phyloP scores from a whole-genome alignment of 37 sponge, comb jelly and placozoan genomes.

The Dysidea cf. avara region DNA sequence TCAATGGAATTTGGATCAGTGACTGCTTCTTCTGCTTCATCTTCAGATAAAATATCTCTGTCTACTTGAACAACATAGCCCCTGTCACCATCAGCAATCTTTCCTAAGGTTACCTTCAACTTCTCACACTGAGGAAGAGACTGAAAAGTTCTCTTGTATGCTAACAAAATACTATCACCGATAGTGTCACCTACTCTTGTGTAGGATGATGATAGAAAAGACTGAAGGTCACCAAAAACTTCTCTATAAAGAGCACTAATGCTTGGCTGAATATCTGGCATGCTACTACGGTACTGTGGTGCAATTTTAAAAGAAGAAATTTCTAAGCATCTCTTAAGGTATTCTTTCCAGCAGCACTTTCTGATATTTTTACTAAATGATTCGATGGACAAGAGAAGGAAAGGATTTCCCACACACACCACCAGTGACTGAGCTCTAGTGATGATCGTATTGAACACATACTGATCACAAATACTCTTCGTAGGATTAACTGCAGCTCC shows the following conservation, averaged over 20 bases:
- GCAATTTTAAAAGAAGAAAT: background rate
- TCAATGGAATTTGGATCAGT: too few relatives aligned
- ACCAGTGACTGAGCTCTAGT: conserved; percentile 36
- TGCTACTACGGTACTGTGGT: background rate
- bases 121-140: too few relatives aligned
- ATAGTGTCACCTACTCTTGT: too few relatives aligned
- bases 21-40: background rate
- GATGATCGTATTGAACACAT: conserved; percentile 36
- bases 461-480: conserved; percentile 10
- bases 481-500: conserved; percentile 15
- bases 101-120: too few relatives aligned
- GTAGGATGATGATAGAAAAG: too few relatives aligned
- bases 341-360: conserved; percentile 9
- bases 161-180: background rate
- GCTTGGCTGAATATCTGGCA: background rate
- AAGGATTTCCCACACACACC: conserved; percentile 36
- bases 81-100: too few relatives aligned
- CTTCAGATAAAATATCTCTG: conserved; percentile 48
- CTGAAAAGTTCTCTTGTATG: background rate
- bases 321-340: background rate
- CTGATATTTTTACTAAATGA: background rate
- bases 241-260: too few relatives aligned
- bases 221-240: too few relatives aligned
- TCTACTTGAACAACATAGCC: too few relatives aligned
- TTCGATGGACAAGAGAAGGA: conserved; percentile 20